Evolutionary conservation across 2,888 invertebrate genomes (phyloP), one percentile per base, ranked within the genome.

Genomic region (Odontocolon sp.): DNA sequence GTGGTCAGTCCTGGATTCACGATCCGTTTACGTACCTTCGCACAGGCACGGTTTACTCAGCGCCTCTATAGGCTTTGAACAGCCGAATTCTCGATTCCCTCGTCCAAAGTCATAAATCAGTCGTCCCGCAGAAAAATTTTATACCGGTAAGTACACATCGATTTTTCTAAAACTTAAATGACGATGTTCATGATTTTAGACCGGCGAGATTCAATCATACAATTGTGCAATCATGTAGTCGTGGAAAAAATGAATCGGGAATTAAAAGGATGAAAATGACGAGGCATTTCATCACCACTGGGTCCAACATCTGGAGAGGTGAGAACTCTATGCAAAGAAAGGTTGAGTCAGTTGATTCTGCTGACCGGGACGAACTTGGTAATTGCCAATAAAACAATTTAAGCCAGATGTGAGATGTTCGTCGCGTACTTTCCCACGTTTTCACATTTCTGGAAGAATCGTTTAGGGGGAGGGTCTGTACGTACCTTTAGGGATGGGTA

Each of bases 371-470:
- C 38, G 31, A 54, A 56, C 59, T 61, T 67, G 72, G 38, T 61
- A 61, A 61, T 76, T 67, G 73, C 70, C 83, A 87, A 87, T 87
- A 86, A 87, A 87, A 85, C 84, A 80, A 85, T 85, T 86, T 83
- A 83, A 74, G 79, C 80, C 83, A 81, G 82, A 83, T 82, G 82
- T 71, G 77, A 70, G 66, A 70, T 68, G 57, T 61, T 63, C 47
- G 67, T 42, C 61, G 28, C 75, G 78, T 66, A 78, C 61, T 86
- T 87, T 83, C 85, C 78, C 84, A 84, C 84, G 86, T 81, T 81
- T 82, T 77, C 16, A 23, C 5, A 33, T 21, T 31, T 23, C 14
- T 21, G 38, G 69, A 64, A 61, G 72, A 77, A 63, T 57, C 50
- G 8, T 31, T 5, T 33, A 16, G 28, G 47, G 45, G 45, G 61